Percentiles rank a stretch among this genome's conserved stretches.
Evolutionary conservation across 1,140 invertebrate genomes (phyloP).

Genomic region (Dysdera silvatica): DNA sequence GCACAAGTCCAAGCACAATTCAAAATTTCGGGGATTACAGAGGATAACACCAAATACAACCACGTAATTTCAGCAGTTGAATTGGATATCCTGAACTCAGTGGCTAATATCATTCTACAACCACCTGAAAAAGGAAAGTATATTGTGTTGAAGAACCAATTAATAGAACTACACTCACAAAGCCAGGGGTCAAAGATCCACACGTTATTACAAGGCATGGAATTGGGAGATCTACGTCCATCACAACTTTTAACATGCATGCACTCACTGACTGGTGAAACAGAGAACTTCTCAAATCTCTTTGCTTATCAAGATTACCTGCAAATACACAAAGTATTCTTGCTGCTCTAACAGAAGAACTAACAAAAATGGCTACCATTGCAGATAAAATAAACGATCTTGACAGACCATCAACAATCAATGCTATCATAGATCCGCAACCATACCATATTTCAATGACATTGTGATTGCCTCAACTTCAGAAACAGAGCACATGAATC

Average conservation of each 20-base stretch:
- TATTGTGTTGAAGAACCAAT: too few species aligned
- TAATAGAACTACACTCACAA: neutral
- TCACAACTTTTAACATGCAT: neutral
- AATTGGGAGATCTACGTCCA: neutral
- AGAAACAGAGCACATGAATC: too few species aligned
- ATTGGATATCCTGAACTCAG: neutral
- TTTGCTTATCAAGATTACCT: neutral
- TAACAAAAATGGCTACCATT: too few species aligned
- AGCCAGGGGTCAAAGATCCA: neutral
- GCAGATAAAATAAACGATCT: too few species aligned
- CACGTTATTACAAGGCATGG: neutral
- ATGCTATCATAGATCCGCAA: too few species aligned
- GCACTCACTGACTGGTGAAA: neutral
- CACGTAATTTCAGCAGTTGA: neutral
- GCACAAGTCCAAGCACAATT: slow-evolving; percentile 1
- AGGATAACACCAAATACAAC: neutral
- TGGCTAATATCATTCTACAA: neutral
- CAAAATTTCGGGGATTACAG: neutral
- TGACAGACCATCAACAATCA: too few species aligned
- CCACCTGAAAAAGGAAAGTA: too few species aligned
- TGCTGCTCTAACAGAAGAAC: too few species aligned
- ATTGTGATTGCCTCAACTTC: too few species aligned
- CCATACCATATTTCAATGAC: too few species aligned
- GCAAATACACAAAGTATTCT: too few species aligned
- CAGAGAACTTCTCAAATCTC: slow-evolving; percentile 2